Evolutionary conservation across 2,113 vertebrate genomes (phyloP), one percentile per base, ranked within the genome.

Genomic region (Clarias gariepinus): DNA sequence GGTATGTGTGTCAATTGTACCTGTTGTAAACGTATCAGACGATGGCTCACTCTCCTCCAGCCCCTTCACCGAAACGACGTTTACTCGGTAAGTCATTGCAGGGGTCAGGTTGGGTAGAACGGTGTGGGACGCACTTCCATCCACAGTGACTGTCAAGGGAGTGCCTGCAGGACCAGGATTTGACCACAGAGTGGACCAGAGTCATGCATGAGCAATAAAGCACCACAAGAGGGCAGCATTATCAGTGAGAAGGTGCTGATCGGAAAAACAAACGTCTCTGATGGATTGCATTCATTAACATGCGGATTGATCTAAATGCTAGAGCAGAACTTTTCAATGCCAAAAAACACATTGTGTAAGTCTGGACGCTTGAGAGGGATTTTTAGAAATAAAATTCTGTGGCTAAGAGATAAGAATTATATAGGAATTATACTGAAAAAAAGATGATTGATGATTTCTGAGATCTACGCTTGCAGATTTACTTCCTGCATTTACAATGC

Each of bases 41-140:
- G 94, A 12, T 0, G 98, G 96, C 10, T 97, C 96, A 0, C 98
- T 99, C 85, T 99, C 97, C 89, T 99, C 96, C 80, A 97, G 95
- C 60, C 97, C 98, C 91, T 97, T 98, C 90, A 97, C 89, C 16
- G 97, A 94, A 21, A 95, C 91, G 80, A 98, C 91, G 0, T 92
- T 97, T 90, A 99, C 96, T 0, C 93, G 91, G 91, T 99, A 99
- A 12, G 93, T 92, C 61, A 93, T 92, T 0, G 98, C 98, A 0
- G 98, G 97, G 1, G 88, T 80, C 90, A 99, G 92, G n/a, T 94
- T 95, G 77, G 90, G 86, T 90, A 99, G 91, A 57, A 90, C 89
- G 64, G 94, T 92, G 91, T 93, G 92, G 0, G 96, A 96, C 89
- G 94, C 88, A 69, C 85, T 91, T n/a, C 98, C 97, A 0, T 96